Base-by-base conservation (phyloP, 2,888 invertebrate species). In the Polydrusus pterygomalis region DNA sequence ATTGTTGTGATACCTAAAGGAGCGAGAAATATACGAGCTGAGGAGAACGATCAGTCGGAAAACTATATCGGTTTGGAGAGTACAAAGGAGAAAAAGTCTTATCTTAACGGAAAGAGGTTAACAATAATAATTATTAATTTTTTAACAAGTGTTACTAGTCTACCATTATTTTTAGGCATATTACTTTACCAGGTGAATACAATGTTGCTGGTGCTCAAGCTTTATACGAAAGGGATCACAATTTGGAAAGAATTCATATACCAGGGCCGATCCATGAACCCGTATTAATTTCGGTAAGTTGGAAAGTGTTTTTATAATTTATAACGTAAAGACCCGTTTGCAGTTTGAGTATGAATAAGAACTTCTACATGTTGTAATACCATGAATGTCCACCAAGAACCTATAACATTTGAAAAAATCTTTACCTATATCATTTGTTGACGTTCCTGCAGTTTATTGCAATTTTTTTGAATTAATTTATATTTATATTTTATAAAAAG, bases 191-290 rank as follows among this genome's bases (percentile, higher is more conserved):
- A 62, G 94, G 94, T 10, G 96, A 96, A 87, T 96, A 96, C 86
- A 90, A 92, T 79, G 93, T 95, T 68, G 96, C 94, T 15, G 95
- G 95, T 65, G 91, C 95, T 1, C 92, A 93, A 79, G 92, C 95
- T 63, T 90, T 95, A 77, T 97, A 97, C 88, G 92, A 93, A 87
- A 89, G 95, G 80, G 92, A 92, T 81, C 90, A 93, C 82, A 93
- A 95, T 83, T 92, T 92, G 89, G 97, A 97, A 86, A 93, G 92
- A 85, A 91, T 97, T 30, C 90, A 91, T 81, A 95, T 96, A 82
- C 92, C 93, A 65, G 96, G 96, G 81, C 96, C 96, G 25, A 91
- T 96, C 77, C 90, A 91, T 79, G 94, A 96, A 88, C 92, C 94
- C 80, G 93, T 96, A 80, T 91, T 93, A 86, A 90, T 96, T 86